Base-by-base conservation (phyloP, 2,113 vertebrate species). In the Mystacornis crossleyi region DNA sequence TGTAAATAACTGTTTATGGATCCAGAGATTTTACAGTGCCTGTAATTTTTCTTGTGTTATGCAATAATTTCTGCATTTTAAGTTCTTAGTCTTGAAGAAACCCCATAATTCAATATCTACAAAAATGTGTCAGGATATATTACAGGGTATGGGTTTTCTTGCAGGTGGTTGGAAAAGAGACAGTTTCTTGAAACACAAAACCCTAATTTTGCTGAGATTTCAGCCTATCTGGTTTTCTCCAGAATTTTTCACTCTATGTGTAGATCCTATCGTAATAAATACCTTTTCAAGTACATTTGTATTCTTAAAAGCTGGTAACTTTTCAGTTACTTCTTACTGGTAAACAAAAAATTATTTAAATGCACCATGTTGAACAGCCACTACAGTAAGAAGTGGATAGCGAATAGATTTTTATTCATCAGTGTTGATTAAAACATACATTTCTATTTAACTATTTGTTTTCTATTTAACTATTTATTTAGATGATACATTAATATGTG, bases 31-130 rank as follows among this genome's bases (percentile, higher is more conserved):
- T 90, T 82, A 55, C 14, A 24, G 29, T 48, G n/a, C 34, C 26
- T 67, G 5, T 77, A 57, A 3, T 23, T 70, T 67, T 90, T 48
- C 16, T 38, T 51, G 13, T 57, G 7, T 84, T 84, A 11, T 51
- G 33, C 26, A 55, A 9, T 84, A 47, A 38, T 74, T 50, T 43
- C 47, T 57, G 9, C 16, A n/a, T 83, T 65, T 67, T 25, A 53
- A 65, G 14, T 36, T 65, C 7, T 54, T 57, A 21, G 10, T 17
- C 47, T 58, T 73, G 14, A 6, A 57, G 65, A 71, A 62, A 4
- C 0, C 0, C 0, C 4, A 2, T 38, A 5, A 9, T 58, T 54
- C 43, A 28, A 5, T 60, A 57, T 61, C 9, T 80, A 61, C 24
- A 69, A 53, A 83, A 80, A 48, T 17, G 17, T 25, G 9, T 33